Base-by-base conservation (phyloP, 2,888 invertebrate species). In the Lordiphosa andalusiaca region DNA sequence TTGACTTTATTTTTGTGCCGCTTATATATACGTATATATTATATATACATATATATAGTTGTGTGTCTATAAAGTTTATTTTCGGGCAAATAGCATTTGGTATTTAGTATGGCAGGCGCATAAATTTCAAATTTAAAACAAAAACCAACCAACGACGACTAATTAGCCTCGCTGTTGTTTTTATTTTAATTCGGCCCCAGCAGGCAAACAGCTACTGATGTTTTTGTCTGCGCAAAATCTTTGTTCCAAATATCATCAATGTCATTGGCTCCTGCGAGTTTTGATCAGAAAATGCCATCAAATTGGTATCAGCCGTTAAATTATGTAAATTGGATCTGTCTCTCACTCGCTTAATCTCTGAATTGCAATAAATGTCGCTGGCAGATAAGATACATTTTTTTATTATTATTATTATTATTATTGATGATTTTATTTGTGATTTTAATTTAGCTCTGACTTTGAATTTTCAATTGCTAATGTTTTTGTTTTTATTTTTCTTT, bases 11-110 rank as follows among this genome's bases (percentile, higher is more conserved):
- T 73, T 67, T 73, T 58, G 42, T 66, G 50, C 52, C 58, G 65
- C 62, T 42, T 48, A 61, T 46, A 38, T 36, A 41, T 19, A 39
- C 21, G 49, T 53, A 48, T 48, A 53, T n/a, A n/a, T 42, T 48
- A 61, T 46, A 38, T 36, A 41, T 19, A 39, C 21, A 48, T 48
- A 53, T 47, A 53, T 46, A 63, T 60, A 54, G 53, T 53, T 63
- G 61, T 30, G 47, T 56, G 50, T 54, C 38, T 63, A 55, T 7
- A n/a, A 47, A 54, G 58, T 75, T 72, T 73, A 75, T 64, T 69
- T 75, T 70, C 59, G 58, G 75, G 67, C 63, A 73, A 69, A 70
- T 70, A 62, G 62, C 71, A 66, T 66, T 73, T 73, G 62, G 70
- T 69, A 71, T 71, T 71, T 71, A 40, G 55, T 69, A 60, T 65